A percentile compares a stretch with the other conserved stretches of the same genome.
Evolutionary conservation across 2,113 vertebrate species (phyloP).

Genomic region (Oncorhynchus mykiss): DNA sequence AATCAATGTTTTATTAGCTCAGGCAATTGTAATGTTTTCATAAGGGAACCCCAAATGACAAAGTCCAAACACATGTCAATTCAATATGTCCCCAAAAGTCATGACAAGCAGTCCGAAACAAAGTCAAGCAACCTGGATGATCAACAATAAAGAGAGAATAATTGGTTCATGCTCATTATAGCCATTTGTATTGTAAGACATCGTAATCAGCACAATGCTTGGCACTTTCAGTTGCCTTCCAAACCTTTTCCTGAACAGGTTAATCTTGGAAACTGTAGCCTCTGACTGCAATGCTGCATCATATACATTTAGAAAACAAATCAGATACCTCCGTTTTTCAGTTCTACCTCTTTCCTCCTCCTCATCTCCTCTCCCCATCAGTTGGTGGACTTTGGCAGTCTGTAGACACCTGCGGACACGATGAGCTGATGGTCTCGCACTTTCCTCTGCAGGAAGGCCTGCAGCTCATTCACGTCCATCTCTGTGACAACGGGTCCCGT

Average conservation of each 20-base stretch:
- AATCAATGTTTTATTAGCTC: neutral
- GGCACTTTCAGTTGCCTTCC: too few relatives aligned
- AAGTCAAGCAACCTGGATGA: too few relatives aligned
- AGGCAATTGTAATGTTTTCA: neutral
- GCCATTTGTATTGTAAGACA: too few relatives aligned
- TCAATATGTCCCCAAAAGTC: neutral
- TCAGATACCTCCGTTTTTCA: neutral
- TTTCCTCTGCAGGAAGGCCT: conserved; percentile 93
- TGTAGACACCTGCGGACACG: conserved; percentile 85
- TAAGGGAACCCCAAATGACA: neutral
- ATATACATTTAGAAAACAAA: neutral
- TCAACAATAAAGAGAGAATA: too few relatives aligned
- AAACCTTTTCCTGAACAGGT: too few relatives aligned
- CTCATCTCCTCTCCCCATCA: conserved; percentile 30
- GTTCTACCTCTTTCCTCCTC: neutral
- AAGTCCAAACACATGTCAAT: neutral
- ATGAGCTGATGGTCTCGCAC: conserved; percentile 91
- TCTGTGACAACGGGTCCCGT: conserved; percentile 90
- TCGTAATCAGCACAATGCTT: too few relatives aligned
- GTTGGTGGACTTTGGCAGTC: conserved; percentile 84
- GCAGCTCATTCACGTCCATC: conserved; percentile 91
- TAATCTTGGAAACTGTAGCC: neutral
- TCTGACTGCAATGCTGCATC: neutral
- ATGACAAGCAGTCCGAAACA: too few relatives aligned
- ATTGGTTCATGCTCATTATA: too few relatives aligned